Evolutionary conservation across 2,797 vertebrate genomes (phyloP).

Genomic region (Bucorvus abyssinicus): DNA sequence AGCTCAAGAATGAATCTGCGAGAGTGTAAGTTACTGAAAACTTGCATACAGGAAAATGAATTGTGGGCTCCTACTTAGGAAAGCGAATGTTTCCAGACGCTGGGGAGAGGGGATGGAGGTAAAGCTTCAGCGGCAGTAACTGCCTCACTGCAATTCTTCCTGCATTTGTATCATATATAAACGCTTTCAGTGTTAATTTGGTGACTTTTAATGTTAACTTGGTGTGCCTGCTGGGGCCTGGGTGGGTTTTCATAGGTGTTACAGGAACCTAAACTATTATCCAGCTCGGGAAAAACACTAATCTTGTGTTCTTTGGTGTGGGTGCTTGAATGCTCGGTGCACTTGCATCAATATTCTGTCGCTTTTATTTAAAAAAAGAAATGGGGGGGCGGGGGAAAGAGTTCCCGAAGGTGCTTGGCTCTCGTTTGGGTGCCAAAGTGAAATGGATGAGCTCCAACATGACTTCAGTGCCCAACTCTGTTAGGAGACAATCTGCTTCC

Average conservation of each 20-base stretch:
- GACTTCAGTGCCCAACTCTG: background rate
- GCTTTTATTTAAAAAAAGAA: background rate
- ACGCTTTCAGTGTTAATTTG: background rate
- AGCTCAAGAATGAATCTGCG: background rate
- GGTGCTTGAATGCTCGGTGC: background rate
- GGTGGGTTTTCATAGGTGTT: background rate
- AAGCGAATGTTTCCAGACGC: background rate
- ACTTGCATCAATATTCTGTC: background rate
- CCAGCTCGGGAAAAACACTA: background rate
- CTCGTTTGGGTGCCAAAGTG: background rate
- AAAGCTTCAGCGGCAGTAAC: background rate
- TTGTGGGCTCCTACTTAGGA: background rate
- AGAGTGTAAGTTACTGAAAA: background rate
- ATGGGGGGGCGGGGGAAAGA: rapidly evolving
- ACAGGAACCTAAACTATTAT: background rate
- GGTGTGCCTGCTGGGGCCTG: background rate
- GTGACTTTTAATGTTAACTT: background rate
- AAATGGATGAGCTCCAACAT: background rate
- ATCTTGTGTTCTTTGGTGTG: background rate
- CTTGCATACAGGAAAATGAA: background rate
- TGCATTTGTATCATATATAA: background rate
- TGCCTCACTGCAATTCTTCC: background rate
- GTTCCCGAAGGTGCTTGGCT: background rate
- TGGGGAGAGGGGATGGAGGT: background rate
- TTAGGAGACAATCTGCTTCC: background rate